Percentiles rank a stretch among this genome's conserved stretches.
These are phyloP conservation scores for Phyllotreta cruciferae DNA, from an alignment of 2,888 invertebrate genomes.

Conservation along the genomic window DNA sequence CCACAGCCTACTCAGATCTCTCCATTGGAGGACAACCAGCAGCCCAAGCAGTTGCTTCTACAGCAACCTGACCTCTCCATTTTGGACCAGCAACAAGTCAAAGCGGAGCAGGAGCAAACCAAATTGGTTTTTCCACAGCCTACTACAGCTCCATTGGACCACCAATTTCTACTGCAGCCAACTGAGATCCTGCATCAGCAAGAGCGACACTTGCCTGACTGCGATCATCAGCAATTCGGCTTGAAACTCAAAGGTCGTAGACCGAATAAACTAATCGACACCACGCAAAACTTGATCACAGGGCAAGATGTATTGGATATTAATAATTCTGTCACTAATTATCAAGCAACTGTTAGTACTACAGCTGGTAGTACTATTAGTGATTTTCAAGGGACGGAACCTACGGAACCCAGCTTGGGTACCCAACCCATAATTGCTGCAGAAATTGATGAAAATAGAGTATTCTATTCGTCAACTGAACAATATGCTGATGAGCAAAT, in stretches of 20 bases:
- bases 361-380: neutral
- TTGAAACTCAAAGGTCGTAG: constrained; percentile 54
- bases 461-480: constrained; percentile 46
- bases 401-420: constrained; percentile 44
- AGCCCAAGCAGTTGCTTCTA: constrained; percentile 29
- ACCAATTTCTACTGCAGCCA: constrained; percentile 3
- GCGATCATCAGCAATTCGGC: constrained; percentile 51
- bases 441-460: constrained; percentile 51
- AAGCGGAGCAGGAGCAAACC: constrained; percentile 2
- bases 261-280: constrained; percentile 63
- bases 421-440: constrained; percentile 58
- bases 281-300: constrained; percentile 68
- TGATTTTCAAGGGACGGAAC: constrained; percentile 35
- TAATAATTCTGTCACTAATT: constrained; percentile 60
- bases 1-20: constrained; percentile 17
- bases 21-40: neutral
- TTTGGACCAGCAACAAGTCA: constrained; percentile 4
- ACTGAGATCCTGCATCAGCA: constrained; percentile 8
- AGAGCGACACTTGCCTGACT: neutral
- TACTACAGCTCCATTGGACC: constrained; percentile 4
- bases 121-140: constrained; percentile 4
- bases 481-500: constrained; percentile 36
- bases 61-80: constrained; percentile 10
- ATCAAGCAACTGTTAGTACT: constrained; percentile 11
- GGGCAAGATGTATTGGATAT: constrained; percentile 71